A percentile compares a stretch with the other conserved stretches of the same genome.
Conservation (phyloP, 2,113 vertebrate genomes). For the Verasper variegatus region DNA sequence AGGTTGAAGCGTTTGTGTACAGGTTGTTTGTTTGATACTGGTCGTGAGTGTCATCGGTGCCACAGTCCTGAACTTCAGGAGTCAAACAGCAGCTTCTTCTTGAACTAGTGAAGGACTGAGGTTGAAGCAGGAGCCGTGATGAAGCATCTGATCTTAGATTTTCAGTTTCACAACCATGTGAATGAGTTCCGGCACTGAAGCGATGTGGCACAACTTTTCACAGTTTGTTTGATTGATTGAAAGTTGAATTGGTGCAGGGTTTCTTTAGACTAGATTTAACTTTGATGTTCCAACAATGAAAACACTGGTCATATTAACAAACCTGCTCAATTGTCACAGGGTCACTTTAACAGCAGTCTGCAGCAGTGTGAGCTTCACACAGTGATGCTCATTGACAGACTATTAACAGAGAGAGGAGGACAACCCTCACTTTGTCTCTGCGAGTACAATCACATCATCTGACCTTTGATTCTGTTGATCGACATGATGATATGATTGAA, state of each 20-base stretch:
- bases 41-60: conserved; percentile 71
- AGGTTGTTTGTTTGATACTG: conserved; percentile 60
- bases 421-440: background rate
- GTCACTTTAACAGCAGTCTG: no score
- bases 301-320: no score
- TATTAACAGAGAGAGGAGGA: background rate
- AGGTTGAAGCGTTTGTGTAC: conserved; percentile 62
- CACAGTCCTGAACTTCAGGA: conserved; percentile 11
- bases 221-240: background rate
- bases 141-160: background rate
- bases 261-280: no score
- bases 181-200: background rate
- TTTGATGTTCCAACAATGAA: no score
- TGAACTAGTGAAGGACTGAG: conserved; percentile 27
- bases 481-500: no score
- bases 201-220: background rate
- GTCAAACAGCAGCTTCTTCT: background rate
- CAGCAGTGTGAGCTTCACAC: no score
- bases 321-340: no score
- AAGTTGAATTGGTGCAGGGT: no score
- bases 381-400: no score
- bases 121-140: background rate
- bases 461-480: background rate
- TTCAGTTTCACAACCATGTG: background rate
- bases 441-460: conserved; percentile 12